These are phyloP conservation scores for Batillaria attramentaria DNA, from an alignment of 1,140 invertebrate genomes.

Conservation along the genomic window DNA sequence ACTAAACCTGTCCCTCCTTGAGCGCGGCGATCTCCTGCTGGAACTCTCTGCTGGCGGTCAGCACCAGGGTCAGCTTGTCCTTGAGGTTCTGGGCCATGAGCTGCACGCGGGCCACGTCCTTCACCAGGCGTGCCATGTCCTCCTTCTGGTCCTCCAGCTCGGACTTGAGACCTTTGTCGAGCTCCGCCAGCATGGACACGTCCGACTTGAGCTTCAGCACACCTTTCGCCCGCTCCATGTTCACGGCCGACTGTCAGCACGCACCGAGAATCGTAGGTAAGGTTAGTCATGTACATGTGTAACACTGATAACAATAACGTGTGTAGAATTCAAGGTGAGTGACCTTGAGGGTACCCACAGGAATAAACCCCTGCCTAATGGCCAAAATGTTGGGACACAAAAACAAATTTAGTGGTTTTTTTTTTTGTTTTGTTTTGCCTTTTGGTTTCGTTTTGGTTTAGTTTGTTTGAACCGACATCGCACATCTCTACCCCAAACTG, in stretches of 20 bases:
- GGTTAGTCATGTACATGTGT: no score
- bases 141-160: slow-evolving; percentile 27
- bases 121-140: slow-evolving; percentile 30
- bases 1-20: slow-evolving; percentile 25
- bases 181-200: slow-evolving; percentile 36
- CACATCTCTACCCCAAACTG: no score
- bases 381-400: no score
- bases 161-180: slow-evolving; percentile 28
- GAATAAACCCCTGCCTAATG: no score
- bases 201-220: slow-evolving; percentile 27
- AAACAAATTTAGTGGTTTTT: no score
- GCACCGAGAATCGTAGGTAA: no score
- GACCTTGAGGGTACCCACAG: no score
- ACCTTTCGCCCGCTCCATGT: slow-evolving; percentile 32
- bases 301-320: no score
- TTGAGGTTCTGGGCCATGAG: slow-evolving; percentile 33
- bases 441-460: no score
- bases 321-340: no score
- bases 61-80: slow-evolving; percentile 33
- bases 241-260: slow-evolving; percentile 13
- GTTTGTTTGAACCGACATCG: no score
- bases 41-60: slow-evolving; percentile 30
- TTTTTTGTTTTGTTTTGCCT: no score
- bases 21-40: slow-evolving; percentile 25
- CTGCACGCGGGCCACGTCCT: slow-evolving; percentile 30